phyloP scores from a whole-genome alignment of 30 jellyfish, hydroid and myxozoan species.

The Calvadosia cruxmelitensis region DNA sequence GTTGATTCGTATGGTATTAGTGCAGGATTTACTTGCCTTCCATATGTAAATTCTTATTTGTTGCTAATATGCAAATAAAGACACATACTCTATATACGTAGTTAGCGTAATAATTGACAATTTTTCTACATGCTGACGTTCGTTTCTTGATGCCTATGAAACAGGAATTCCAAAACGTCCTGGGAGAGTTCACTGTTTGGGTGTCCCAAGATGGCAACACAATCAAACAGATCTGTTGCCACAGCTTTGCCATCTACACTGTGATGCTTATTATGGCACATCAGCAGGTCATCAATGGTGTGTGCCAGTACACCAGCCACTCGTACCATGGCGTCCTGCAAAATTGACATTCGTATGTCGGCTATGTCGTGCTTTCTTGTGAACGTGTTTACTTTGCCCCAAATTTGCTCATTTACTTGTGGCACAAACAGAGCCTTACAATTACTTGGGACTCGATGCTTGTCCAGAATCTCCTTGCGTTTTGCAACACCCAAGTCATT shows the following conservation, averaged over 20 bases:
- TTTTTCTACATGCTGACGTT: no score
- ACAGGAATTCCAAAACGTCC: slow-evolving; percentile 1
- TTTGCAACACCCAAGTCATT: slow-evolving; percentile 17
- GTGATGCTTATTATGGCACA: not conserved
- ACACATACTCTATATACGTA: no score
- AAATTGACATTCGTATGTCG: not conserved
- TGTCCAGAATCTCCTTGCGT: slow-evolving; percentile 14
- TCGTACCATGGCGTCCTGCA: slow-evolving; percentile 2
- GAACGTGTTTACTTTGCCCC: slow-evolving; percentile 8
- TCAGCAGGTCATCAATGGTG: slow-evolving; percentile 5
- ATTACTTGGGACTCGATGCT: slow-evolving; percentile 10
- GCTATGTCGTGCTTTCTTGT: not conserved
- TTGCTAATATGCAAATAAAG: no score
- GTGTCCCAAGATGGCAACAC: slow-evolving; percentile 22
- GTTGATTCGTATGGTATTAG: no score
- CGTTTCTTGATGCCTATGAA: no score
- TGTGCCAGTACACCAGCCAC: slow-evolving; percentile 4
- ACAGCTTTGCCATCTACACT: slow-evolving; percentile 6
- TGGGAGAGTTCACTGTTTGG: slow-evolving; percentile 12
- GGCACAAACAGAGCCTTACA: slow-evolving; percentile 19
- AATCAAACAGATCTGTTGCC: slow-evolving; percentile 20
- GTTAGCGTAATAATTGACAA: no score
- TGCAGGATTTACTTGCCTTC: no score
- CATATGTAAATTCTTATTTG: no score
- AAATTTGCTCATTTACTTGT: slow-evolving; percentile 10